Base-by-base conservation (phyloP, 2,888 invertebrate genomes). In the Aquatica leii region DNA sequence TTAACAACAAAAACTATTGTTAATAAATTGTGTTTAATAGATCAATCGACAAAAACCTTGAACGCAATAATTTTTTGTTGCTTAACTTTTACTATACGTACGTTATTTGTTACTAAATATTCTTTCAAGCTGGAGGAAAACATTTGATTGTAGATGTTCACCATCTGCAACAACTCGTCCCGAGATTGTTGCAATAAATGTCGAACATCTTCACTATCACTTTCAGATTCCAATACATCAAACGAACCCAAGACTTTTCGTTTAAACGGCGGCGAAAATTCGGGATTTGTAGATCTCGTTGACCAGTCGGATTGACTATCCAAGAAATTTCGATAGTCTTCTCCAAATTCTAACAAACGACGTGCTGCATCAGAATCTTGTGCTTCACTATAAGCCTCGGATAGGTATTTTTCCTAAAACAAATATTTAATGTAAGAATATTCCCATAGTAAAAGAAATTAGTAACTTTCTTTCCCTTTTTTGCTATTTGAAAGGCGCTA, bases 281-380 rank as follows among this genome's bases (percentile, higher is more conserved):
- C 82, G 24, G 83, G 82, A 71, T 84, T 81, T 43, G 91, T 91
- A 52, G 92, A 92, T 68, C 90, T 84, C 65, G 90, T 90, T 68
- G 92, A 92, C 82, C 94, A 93, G 82, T 95, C 95, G 0, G 94
- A 95, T 77, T 94, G 94, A 67, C 94, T 94, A 83, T 94, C 95
- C 53, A 95, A 85, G 82, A 90, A 94, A 74, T 91, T 92, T 78
- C 94, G 87, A 82, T 95, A 95, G 82, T 95, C 95, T 80, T 95
- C 95, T 31, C 94, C 94, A 78, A 94, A 94, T 77, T 95, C 94
- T 69, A 94, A 82, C 14, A 95, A 83, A 66, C 89, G 87, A 62
- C 93, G 87, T 37, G 94, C 93, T 31, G 92, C 90, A 81, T 95
- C 94, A 1, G 93, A 90, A 80, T 95, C 95, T 4, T 90, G 89